These are phyloP conservation scores for Pachypeltis micranthus DNA, from an alignment of 1,140 invertebrate genomes.

Conservation along the genomic window DNA sequence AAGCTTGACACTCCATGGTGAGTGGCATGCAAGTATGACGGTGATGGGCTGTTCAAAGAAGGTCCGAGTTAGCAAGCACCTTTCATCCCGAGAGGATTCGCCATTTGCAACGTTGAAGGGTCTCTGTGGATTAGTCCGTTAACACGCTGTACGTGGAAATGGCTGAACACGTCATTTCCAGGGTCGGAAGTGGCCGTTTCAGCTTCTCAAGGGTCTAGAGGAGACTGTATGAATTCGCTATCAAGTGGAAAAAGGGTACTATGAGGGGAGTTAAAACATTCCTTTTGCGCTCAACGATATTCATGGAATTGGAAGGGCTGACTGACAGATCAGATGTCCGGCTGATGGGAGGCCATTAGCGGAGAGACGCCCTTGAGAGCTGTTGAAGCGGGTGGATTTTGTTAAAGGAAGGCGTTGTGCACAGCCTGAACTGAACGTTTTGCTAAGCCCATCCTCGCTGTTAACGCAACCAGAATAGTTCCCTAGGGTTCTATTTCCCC, in stretches of 20 bases:
- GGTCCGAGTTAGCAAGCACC: too few relatives aligned
- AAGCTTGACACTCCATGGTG: too few relatives aligned
- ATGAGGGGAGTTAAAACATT: neutral
- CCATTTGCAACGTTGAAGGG: too few relatives aligned
- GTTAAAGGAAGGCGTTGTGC: neutral
- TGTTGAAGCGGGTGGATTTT: neutral
- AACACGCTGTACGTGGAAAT: too few relatives aligned
- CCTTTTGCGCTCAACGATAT: neutral
- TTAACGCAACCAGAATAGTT: neutral
- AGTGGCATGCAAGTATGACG: too few relatives aligned
- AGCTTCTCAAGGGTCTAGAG: neutral
- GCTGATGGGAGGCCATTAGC: conserved; percentile 3
- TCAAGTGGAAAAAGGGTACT: neutral
- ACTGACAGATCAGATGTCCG: conserved; percentile 8
- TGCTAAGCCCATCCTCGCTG: neutral
- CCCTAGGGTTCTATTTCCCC: neutral
- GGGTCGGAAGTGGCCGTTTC: neutral
- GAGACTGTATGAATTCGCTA: too few relatives aligned
- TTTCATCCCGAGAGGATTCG: too few relatives aligned
- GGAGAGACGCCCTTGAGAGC: neutral
- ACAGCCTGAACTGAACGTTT: neutral
- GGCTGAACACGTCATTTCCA: too few relatives aligned
- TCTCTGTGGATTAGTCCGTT: too few relatives aligned
- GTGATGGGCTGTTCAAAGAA: too few relatives aligned
- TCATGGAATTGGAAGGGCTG: neutral